Percentiles rank a stretch among this genome's conserved stretches.
Conservation (phyloP, 2,797 vertebrate genomes). For the Ctenosaura bakeri region DNA sequence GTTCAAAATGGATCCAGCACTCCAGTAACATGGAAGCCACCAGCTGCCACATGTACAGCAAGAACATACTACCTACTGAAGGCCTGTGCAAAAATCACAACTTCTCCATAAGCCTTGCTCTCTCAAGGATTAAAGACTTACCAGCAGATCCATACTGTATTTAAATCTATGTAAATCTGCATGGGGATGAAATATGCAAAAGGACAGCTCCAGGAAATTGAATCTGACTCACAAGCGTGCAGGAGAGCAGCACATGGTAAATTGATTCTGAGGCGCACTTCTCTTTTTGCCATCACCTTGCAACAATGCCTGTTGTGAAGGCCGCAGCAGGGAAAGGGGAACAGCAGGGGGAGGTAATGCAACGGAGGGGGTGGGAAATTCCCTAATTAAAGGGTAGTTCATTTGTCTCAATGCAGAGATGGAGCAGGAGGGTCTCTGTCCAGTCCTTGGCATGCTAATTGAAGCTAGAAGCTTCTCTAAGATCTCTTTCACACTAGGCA, state of each 20-base stretch:
- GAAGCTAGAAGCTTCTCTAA: too few species aligned
- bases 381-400: not conserved
- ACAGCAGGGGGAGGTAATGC: not conserved
- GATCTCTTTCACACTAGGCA: too few species aligned
- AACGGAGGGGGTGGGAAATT: not conserved
- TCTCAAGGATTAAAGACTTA: not conserved
- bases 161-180: conserved; percentile 47
- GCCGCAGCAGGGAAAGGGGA: not conserved
- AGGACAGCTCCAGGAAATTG: conserved; percentile 32
- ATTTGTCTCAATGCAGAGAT: not conserved
- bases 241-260: conserved; percentile 34
- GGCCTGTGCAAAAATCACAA: not conserved
- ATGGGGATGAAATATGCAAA: conserved; percentile 36
- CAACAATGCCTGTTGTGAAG: not conserved
- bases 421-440: not conserved
- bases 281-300: conserved; percentile 3
- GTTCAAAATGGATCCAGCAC: too few species aligned
- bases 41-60: too few species aligned
- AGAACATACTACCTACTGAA: not conserved
- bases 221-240: conserved; percentile 16
- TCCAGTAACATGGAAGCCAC: too few species aligned
- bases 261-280: conserved; percentile 16
- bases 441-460: too few species aligned
- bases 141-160: conserved; percentile 39
- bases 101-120: not conserved